Evolutionary conservation across 2,888 invertebrate genomes (phyloP).

Genomic region (Scaptomyza flava): DNA sequence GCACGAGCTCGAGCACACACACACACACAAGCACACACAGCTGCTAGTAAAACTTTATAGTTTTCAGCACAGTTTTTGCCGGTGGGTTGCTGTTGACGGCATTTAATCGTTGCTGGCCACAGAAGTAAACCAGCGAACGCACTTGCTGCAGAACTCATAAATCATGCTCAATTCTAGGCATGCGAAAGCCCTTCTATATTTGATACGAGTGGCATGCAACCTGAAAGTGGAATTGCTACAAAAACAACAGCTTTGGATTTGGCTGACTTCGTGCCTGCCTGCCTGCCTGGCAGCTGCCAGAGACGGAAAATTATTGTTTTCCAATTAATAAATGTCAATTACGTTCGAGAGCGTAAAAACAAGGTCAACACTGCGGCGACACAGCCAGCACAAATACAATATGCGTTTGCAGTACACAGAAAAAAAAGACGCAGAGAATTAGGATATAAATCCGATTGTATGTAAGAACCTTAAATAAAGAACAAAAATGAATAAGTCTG

Average conservation of each 20-base stretch:
- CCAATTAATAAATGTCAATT: slow-evolving; percentile 81
- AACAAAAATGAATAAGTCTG: too few species aligned
- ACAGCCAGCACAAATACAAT: slow-evolving; percentile 6
- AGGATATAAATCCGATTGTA: too few species aligned
- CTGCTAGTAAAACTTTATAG: slow-evolving; percentile 57
- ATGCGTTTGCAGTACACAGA: slow-evolving; percentile 30
- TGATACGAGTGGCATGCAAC: slow-evolving; percentile 24
- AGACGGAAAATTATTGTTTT: slow-evolving; percentile 72
- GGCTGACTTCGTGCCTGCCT: background rate
- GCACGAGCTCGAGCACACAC: slow-evolving; percentile 11
- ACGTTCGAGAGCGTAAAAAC: slow-evolving; percentile 60
- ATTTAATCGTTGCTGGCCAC: slow-evolving; percentile 65
- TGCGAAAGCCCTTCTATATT: slow-evolving; percentile 34
- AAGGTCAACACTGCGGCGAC: slow-evolving; percentile 38
- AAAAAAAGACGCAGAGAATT: background rate
- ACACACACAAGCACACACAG: background rate
- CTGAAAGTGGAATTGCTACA: slow-evolving; percentile 27
- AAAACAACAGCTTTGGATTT: slow-evolving; percentile 7
- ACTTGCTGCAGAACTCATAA: slow-evolving; percentile 51
- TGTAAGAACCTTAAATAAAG: too few species aligned
- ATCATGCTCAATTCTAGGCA: slow-evolving; percentile 27
- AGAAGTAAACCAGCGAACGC: slow-evolving; percentile 42
- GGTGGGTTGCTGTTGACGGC: slow-evolving; percentile 59
- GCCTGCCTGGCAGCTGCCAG: slow-evolving; percentile 53
- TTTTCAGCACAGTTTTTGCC: slow-evolving; percentile 43